phyloP scores from a whole-genome alignment of 2,888 invertebrate species.

The Ennomos erosarius region DNA sequence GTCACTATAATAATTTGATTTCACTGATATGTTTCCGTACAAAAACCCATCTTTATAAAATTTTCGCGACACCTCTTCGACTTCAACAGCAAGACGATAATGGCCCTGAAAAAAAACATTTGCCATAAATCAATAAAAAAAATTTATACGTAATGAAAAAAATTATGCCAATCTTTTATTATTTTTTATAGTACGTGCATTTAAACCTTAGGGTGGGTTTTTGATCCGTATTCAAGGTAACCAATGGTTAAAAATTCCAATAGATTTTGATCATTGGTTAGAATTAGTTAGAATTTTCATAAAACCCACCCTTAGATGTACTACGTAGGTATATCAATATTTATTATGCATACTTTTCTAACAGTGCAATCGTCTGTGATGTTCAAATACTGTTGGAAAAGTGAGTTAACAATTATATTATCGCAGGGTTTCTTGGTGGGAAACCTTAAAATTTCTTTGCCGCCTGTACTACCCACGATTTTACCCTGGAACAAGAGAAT shows the following conservation, averaged over 20 bases:
- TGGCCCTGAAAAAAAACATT: constrained; percentile 18
- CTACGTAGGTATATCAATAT: constrained; percentile 8
- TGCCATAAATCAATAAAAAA: no score
- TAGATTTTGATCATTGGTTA: no score
- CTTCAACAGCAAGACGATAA: constrained; percentile 26
- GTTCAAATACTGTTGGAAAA: constrained; percentile 27
- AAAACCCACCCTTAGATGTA: no score
- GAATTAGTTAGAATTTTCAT: no score
- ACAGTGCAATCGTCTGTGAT: constrained; percentile 33
- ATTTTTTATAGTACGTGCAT: neutral
- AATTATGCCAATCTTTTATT: no score
- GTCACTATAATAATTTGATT: constrained; percentile 29
- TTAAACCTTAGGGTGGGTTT: neutral
- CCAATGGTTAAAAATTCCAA: no score
- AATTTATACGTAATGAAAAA: no score
- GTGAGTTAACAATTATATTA: constrained; percentile 15
- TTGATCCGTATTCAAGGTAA: no score
- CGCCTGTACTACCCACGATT: constrained; percentile 20
- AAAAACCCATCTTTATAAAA: constrained; percentile 40
- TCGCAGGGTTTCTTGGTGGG: constrained; percentile 33
- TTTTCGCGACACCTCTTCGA: constrained; percentile 27
- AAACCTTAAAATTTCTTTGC: constrained; percentile 29
- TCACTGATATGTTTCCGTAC: constrained; percentile 40
- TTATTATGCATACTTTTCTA: constrained; percentile 38
- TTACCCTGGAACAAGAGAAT: constrained; percentile 24